Evolutionary conservation across 2,797 vertebrate species (phyloP), one percentile per base, ranked within the genome.

Genomic region (Fratercula arctica): DNA sequence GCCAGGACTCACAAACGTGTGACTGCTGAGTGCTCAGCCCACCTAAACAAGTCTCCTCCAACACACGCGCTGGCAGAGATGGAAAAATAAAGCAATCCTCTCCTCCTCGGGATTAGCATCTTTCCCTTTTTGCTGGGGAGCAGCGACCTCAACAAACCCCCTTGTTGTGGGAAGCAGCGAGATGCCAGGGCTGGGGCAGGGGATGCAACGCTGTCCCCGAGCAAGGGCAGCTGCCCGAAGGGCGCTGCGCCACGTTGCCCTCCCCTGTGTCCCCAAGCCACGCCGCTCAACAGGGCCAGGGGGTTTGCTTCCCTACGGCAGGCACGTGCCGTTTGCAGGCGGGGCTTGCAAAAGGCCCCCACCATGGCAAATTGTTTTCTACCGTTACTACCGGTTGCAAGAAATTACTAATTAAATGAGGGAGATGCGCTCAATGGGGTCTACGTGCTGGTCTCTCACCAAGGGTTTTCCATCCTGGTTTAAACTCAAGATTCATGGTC

Each of bases 41-140:
- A 28, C 72, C 74, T 53, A 50, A 77, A 43, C 0, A 0, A 7
- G 2, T 59, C 77, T 73, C 72, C 83, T 89, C 53, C 78, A 45
- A 31, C 67, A 56, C 72, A 26, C 1, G 0, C 0, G 0, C 77
- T 31, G 4, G 74, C 83, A 39, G 73, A 19, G 21, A 23, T 9
- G 7, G 33, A 80, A 48, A 51, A 94, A 74, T n/a, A n/a, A 82
- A 69, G 51, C 59, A 59, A 12, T n/a, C n/a, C 70, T 43, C 51
- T 83, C 24, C 41, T 13, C 20, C 59, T 46, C 0, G 0, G 72
- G 29, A 72, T 86, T n/a, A 73, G n/a, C 61, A 74, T n/a, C 57
- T 59, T 88, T 54, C 59, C 83, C 39, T 28, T 83, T 48, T 48
- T 2, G 2, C 39, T 78, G 59, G 43, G 64, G 20, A 61, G 70